Evolutionary conservation across 2,888 invertebrate species (phyloP).

Genomic region (Desoria tigrina): DNA sequence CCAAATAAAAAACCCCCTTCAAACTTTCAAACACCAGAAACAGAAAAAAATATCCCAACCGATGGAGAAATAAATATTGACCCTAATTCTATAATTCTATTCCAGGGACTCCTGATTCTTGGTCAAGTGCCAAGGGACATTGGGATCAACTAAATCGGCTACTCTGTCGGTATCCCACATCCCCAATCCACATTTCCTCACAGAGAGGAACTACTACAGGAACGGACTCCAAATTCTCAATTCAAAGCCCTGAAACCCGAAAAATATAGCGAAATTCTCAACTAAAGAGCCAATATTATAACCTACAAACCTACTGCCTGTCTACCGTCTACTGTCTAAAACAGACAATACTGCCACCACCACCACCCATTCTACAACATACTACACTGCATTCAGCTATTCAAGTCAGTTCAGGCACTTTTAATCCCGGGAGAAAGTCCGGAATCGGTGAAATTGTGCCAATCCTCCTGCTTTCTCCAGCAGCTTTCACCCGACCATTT

Average conservation of each 20-base stretch:
- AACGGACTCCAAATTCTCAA: background rate
- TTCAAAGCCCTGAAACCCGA: background rate
- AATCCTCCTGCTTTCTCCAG: background rate
- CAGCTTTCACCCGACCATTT: no score
- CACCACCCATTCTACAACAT: no score
- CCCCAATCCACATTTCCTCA: background rate
- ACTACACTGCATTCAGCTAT: no score
- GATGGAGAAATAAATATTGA: no score
- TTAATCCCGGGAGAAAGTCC: background rate
- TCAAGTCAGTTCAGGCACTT: background rate
- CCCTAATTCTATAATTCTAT: constrained; percentile 15
- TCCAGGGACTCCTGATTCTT: constrained; percentile 12
- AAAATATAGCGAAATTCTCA: background rate
- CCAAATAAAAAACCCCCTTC: no score
- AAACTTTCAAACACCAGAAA: background rate
- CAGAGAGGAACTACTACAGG: background rate
- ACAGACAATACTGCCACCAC: no score
- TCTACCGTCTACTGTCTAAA: no score
- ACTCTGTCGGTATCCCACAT: background rate
- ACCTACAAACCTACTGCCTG: no score
- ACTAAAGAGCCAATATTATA: no score
- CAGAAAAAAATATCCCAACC: background rate
- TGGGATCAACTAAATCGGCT: constrained; percentile 2
- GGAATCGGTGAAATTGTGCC: constrained; percentile 2
- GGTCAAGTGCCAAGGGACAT: constrained; percentile 23